These are phyloP conservation scores for Lophotriccus pileatus DNA, from an alignment of 2,797 vertebrate species.

Conservation along the genomic window DNA sequence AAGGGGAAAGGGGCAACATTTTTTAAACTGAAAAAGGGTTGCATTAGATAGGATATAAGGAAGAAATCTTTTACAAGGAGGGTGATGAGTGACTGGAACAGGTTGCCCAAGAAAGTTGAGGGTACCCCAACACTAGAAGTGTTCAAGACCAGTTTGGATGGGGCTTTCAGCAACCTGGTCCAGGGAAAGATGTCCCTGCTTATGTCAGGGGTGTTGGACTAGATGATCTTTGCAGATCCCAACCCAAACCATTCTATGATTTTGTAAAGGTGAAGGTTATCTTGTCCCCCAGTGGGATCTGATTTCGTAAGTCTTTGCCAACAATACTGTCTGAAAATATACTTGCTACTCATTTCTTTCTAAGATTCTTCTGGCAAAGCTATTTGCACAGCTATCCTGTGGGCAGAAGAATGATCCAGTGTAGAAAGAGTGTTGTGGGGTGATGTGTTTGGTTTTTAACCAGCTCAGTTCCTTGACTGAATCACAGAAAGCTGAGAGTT, in stretches of 20 bases:
- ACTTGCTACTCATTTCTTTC: background rate
- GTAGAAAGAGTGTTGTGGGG: background rate
- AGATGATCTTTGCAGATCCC: background rate
- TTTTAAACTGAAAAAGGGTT: background rate
- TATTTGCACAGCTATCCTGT: background rate
- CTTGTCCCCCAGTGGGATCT: background rate
- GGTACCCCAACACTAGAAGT: background rate
- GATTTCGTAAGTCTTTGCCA: background rate
- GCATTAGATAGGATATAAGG: background rate
- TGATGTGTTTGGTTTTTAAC: background rate
- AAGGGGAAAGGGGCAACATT: background rate
- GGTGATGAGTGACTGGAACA: background rate
- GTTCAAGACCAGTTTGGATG: background rate
- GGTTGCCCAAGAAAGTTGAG: background rate
- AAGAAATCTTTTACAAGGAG: background rate
- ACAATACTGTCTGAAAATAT: background rate
- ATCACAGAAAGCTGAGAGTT: background rate
- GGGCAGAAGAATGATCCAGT: background rate
- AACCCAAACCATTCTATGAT: background rate
- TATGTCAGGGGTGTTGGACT: background rate
- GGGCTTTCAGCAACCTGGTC: background rate
- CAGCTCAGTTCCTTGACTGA: background rate
- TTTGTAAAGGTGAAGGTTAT: background rate
- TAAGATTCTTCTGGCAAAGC: background rate
- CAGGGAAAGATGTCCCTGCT: background rate